These are phyloP conservation scores for Oreocharis arfaki DNA, from an alignment of 2,113 vertebrate genomes.

Conservation along the genomic window DNA sequence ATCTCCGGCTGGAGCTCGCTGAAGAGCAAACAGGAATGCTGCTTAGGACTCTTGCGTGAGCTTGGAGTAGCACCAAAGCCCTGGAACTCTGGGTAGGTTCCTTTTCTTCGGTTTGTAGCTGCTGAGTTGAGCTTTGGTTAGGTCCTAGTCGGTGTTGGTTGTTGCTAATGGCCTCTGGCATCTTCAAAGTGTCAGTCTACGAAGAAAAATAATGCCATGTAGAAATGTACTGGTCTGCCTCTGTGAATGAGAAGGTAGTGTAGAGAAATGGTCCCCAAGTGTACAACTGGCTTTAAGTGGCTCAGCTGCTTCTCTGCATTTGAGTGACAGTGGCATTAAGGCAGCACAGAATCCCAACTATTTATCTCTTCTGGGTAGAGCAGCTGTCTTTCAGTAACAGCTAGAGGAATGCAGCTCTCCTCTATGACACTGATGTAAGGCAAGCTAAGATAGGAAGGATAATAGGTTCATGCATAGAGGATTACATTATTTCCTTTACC, in stretches of 20 bases:
- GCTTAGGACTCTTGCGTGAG: background rate
- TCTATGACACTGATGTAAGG: slow-evolving; percentile 42
- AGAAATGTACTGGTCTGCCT: slow-evolving; percentile 2
- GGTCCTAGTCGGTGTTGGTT: background rate
- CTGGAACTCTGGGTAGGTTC: background rate
- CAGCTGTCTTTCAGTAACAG: slow-evolving; percentile 57
- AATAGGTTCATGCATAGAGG: slow-evolving; percentile 35
- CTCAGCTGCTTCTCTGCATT: slow-evolving; percentile 56
- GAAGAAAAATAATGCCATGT: background rate
- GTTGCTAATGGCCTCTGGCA: background rate
- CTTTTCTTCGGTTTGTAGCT: background rate
- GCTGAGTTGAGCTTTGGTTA: background rate
- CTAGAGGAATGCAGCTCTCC: slow-evolving; percentile 44
- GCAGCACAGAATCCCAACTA: slow-evolving; percentile 51
- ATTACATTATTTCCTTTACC: slow-evolving; percentile 35
- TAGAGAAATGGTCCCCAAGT: slow-evolving; percentile 25
- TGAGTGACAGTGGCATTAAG: slow-evolving; percentile 67
- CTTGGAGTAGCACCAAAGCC: background rate
- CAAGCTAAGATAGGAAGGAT: slow-evolving; percentile 41
- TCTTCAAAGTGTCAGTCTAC: background rate
- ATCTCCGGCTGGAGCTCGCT: background rate
- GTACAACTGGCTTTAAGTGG: slow-evolving; percentile 41
- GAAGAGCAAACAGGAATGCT: background rate
- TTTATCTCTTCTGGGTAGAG: slow-evolving; percentile 48
- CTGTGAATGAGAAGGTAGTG: slow-evolving; percentile 15